These are phyloP conservation scores for Leptoclinus maculatus DNA, from an alignment of 2,797 vertebrate species.

Conservation along the genomic window DNA sequence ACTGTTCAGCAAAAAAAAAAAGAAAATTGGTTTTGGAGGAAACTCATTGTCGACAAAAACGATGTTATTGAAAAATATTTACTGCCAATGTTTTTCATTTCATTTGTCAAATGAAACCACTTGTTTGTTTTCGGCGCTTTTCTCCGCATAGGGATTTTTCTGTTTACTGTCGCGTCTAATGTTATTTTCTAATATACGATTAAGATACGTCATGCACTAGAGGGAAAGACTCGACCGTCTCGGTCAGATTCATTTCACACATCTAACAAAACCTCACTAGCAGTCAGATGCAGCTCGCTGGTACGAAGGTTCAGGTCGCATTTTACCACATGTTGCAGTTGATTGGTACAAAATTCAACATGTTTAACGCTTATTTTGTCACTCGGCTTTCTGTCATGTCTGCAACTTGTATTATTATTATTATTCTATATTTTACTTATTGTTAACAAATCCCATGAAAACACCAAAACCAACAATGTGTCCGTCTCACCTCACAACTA, in stretches of 20 bases:
- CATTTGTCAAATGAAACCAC: constrained; percentile 2
- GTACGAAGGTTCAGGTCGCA: background rate
- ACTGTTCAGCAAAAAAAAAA: constrained; percentile 25
- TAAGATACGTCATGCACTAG: background rate
- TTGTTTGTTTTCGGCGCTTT: background rate
- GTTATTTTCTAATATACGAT: constrained; percentile 12
- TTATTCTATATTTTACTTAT: background rate
- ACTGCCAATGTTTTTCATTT: constrained; percentile 28
- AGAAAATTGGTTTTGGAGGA: constrained; percentile 46
- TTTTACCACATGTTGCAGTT: constrained; percentile 8
- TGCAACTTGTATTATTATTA: background rate
- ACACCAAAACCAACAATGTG: constrained; percentile 1
- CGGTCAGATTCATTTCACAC: background rate
- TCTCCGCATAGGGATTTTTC: background rate
- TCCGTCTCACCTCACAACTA: background rate
- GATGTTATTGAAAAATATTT: constrained; percentile 17
- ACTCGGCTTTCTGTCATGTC: background rate
- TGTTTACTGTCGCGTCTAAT: constrained; percentile 22
- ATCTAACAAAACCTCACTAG: background rate
- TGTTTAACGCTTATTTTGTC: background rate
- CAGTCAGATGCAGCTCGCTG: background rate
- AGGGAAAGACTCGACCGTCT: background rate
- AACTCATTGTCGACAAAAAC: constrained; percentile 27
- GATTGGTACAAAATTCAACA: background rate
- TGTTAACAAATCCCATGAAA: constrained; percentile 25